phyloP scores from a whole-genome alignment of 2,113 vertebrate species.

The Progne subis region DNA sequence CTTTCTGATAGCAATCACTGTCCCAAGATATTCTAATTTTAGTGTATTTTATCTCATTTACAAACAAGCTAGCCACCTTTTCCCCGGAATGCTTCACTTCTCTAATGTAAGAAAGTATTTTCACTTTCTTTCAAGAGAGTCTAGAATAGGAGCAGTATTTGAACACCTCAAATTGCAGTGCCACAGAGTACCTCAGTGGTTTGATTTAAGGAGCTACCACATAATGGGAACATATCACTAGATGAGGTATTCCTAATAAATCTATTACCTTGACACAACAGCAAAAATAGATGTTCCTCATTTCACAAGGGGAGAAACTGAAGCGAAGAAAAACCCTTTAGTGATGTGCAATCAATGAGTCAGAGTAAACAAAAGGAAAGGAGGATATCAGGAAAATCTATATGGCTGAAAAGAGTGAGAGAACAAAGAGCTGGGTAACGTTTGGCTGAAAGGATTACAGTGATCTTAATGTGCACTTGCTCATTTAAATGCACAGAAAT shows the following conservation, averaged over 20 bases:
- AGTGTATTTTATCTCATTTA: neutral
- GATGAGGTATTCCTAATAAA: slow-evolving; percentile 5
- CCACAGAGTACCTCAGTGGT: neutral
- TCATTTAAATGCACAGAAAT: neutral
- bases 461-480: neutral
- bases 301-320: neutral
- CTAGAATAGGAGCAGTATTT: neutral
- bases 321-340: slow-evolving; percentile 18
- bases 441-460: neutral
- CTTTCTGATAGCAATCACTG: neutral
- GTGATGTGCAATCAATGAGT: too few relatives aligned
- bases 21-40: neutral
- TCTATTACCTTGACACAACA: neutral
- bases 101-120: neutral
- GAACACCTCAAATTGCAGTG: neutral
- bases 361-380: slow-evolving; percentile 26
- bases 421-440: neutral
- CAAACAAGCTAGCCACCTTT: neutral
- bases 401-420: neutral
- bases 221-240: neutral
- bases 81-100: neutral
- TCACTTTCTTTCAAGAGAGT: neutral
- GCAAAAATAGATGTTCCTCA: neutral
- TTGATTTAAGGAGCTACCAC: neutral
- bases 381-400: neutral